phyloP scores from a whole-genome alignment of 2,888 invertebrate genomes.

The Stegophylla sp. region DNA sequence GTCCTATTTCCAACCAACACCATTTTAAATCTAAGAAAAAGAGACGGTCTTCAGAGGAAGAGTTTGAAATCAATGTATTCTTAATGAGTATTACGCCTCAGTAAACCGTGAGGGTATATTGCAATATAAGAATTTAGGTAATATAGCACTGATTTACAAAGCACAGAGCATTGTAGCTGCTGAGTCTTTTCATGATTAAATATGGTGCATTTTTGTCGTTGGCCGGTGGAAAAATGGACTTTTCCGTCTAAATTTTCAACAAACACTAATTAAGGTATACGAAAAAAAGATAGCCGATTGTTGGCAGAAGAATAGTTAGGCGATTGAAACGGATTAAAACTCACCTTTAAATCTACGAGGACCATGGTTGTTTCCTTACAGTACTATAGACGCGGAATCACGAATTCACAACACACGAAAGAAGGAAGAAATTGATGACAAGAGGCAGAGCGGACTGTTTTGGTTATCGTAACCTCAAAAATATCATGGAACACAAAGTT shows the following conservation, averaged over 20 bases:
- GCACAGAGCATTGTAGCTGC: not conserved
- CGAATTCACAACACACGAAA: slow-evolving; percentile 27
- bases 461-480: slow-evolving; percentile 45
- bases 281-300: not conserved
- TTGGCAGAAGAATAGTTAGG: too few relatives aligned
- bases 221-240: not conserved
- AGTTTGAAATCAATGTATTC: slow-evolving; percentile 33
- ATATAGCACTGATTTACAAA: slow-evolving; percentile 24
- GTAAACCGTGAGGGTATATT: slow-evolving; percentile 55
- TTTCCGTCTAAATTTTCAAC: not conserved
- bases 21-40: too few relatives aligned
- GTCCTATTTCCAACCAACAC: too few relatives aligned
- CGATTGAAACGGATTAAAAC: slow-evolving; percentile 43
- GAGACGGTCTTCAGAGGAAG: too few relatives aligned
- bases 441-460: slow-evolving; percentile 20
- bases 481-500: slow-evolving; percentile 23
- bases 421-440: not conserved
- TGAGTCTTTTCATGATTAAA: not conserved
- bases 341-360: slow-evolving; percentile 39
- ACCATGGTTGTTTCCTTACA: slow-evolving; percentile 28
- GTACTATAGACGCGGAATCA: not conserved
- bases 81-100: slow-evolving; percentile 58
- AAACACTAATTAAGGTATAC: not conserved
- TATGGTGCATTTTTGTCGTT: not conserved
- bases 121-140: slow-evolving; percentile 50